Base-by-base conservation (phyloP, 2,797 vertebrate genomes). In the Typhlichthys subterraneus region DNA sequence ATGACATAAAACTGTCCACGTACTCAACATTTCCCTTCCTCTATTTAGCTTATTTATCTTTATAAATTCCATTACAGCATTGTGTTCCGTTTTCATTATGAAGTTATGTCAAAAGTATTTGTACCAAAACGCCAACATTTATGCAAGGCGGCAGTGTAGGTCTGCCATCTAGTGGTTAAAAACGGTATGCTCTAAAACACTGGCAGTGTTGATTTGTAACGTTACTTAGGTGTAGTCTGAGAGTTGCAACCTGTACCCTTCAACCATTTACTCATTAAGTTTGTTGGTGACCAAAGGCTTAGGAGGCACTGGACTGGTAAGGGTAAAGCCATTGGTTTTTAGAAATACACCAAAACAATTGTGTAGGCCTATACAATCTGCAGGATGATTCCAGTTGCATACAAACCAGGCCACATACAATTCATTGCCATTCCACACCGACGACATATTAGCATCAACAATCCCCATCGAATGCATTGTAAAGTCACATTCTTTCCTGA, bases 251-350 rank as follows among this genome's bases (percentile, higher is more conserved):
- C 33, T 38, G 8, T 38, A 38, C 33, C 33, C 52, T 60, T 61
- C 9, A 42, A 4, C 33, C 57, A 29, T 15, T 59, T 38, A n/a
- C n/a, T 3, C 5, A 1, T 17, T 38, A 15, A 46, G 70, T 74
- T 65, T 60, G 23, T 23, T 23, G 3, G 61, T 72, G 67, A 61
- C 55, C 31, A 6, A 56, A 67, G 53, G 61, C 62, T 61, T 14
- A 1, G 60, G 72, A 79, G 71, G 73, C 76, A 87, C 73, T 46
- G 77, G 76, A 67, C 60, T 23, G 23, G 23, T 23, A 23, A 23
- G 23, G 23, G 23, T 23, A 23, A 59, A 84, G 74, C 77, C 78
- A 75, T 82, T 81, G 53, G 10, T 67, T 74, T 73, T 63, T 57
- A 61, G 55, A 66, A 67, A 81, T 61, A 73, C 67, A 61, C 51